Evolutionary conservation across 2,113 vertebrate genomes (phyloP), one percentile per base, ranked within the genome.

Genomic region (Lutjanus erythropterus): DNA sequence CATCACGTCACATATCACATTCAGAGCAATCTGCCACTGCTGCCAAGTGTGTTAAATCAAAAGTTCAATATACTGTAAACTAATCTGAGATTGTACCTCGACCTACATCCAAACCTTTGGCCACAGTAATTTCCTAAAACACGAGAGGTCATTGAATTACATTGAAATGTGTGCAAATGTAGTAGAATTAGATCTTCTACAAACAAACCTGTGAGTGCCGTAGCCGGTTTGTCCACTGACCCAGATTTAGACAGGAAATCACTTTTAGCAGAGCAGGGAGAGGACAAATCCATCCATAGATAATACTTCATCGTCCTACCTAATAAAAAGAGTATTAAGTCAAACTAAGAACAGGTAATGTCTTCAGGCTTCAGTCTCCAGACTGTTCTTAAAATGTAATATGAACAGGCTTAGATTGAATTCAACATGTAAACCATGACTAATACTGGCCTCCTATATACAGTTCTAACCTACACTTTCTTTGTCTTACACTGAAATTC

Each of bases 251-350:
- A 81, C 83, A 92, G 86, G 85, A 93, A 89, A 91, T 91, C 56
- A 75, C 53, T 76, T 75, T 71, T 0, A 58, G 60, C 9, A 58
- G 49, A 33, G 39, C 19, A 61, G 71, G 14, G 50, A 69, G 42
- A 69, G n/a, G 46, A 52, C 70, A 9, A 52, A 68, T 74, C 15
- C 29, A 44, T 68, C 49, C 78, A 64, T 53, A 69, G 42, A 79
- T 78, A 71, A 87, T 74, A n/a, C 87, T 60, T 44, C 25, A 44
- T 75, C 67, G 62, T 71, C 9, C 58, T 52, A 81, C 42, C 55
- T 91, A 88, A 94, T 92, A 93, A 94, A 92, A 86, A 84, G 33
- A 88, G 92, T n/a, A 89, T 93, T 94, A 93, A 60, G 68, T 85
- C 58, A 82, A 87, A 66, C 56, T 90, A 79, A 80, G 72, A 67